These are phyloP conservation scores for Corythoichthys haematopterus DNA, from an alignment of 2,113 vertebrate species.

Conservation along the genomic window DNA sequence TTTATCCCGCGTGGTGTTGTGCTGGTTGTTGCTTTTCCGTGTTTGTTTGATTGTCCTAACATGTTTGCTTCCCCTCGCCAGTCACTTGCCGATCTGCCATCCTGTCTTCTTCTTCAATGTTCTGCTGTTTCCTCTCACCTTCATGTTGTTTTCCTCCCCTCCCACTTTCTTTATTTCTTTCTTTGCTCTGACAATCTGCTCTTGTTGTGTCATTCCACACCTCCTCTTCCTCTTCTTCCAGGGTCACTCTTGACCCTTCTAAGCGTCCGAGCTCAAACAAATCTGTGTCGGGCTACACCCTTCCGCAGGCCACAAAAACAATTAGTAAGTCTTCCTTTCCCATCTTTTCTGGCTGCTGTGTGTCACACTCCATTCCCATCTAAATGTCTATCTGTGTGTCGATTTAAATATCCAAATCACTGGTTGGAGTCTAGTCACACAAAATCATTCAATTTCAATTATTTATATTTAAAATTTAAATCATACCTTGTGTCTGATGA, in stretches of 20 bases:
- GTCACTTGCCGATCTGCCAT: slow-evolving; percentile 54
- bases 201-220: slow-evolving; percentile 40
- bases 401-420: background rate
- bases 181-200: slow-evolving; percentile 41
- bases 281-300: slow-evolving; percentile 88
- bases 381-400: slow-evolving; percentile 4
- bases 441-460: background rate
- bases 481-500: slow-evolving; percentile 5
- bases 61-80: slow-evolving; percentile 63
- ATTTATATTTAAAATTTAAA: background rate
- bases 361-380: slow-evolving; percentile 37
- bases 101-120: slow-evolving; percentile 36
- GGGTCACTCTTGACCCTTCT: slow-evolving; percentile 98
- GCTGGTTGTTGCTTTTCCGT: slow-evolving; percentile 62
- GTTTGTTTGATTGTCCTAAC: slow-evolving; percentile 51
- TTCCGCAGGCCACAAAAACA: slow-evolving; percentile 93
- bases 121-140: slow-evolving; percentile 30
- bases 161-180: background rate
- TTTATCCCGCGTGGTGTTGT: slow-evolving; percentile 31
- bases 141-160: slow-evolving; percentile 18
- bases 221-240: slow-evolving; percentile 64
- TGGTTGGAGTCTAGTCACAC: slow-evolving; percentile 26
- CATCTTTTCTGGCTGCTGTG: slow-evolving; percentile 68
- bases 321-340: slow-evolving; percentile 86
- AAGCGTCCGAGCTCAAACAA: slow-evolving; percentile 95